Evolutionary conservation across 2,888 invertebrate species (phyloP).

Genomic region (Orthosia cruda): DNA sequence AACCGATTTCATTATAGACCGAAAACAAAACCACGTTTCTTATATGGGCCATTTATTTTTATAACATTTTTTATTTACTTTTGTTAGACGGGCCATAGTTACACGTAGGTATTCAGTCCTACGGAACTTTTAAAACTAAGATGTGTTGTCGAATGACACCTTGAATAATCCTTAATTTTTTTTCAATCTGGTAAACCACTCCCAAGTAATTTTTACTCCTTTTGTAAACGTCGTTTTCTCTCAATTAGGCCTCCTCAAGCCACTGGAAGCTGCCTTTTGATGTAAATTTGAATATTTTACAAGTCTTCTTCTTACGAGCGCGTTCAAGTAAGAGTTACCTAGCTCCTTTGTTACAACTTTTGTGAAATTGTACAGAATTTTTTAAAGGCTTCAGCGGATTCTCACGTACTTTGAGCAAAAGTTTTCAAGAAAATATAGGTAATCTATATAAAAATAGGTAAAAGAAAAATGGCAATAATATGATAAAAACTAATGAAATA

Average conservation of each 20-base stretch:
- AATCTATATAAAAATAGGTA: too few species aligned
- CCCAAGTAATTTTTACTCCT: slow-evolving; percentile 1
- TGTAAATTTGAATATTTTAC: slow-evolving; percentile 57
- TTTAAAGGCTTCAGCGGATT: slow-evolving; percentile 7
- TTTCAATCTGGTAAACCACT: neutral
- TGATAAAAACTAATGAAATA: too few species aligned
- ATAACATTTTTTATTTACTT: too few species aligned
- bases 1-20: too few species aligned
- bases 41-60: too few species aligned
- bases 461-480: too few species aligned
- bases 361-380: slow-evolving; percentile 8
- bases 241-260: slow-evolving; percentile 43
- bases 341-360: slow-evolving; percentile 44
- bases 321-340: slow-evolving; percentile 2
- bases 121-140: too few species aligned
- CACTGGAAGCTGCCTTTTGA: slow-evolving; percentile 39
- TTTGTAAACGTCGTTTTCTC: neutral
- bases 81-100: too few species aligned
- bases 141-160: neutral
- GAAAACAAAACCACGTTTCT: too few species aligned
- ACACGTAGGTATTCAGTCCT: too few species aligned
- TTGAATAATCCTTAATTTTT: neutral
- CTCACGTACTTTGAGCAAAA: neutral
- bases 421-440: neutral
- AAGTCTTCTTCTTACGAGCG: slow-evolving; percentile 11